phyloP scores from a whole-genome alignment of 2,797 vertebrate species.

The Sebastes trivittatus region DNA sequence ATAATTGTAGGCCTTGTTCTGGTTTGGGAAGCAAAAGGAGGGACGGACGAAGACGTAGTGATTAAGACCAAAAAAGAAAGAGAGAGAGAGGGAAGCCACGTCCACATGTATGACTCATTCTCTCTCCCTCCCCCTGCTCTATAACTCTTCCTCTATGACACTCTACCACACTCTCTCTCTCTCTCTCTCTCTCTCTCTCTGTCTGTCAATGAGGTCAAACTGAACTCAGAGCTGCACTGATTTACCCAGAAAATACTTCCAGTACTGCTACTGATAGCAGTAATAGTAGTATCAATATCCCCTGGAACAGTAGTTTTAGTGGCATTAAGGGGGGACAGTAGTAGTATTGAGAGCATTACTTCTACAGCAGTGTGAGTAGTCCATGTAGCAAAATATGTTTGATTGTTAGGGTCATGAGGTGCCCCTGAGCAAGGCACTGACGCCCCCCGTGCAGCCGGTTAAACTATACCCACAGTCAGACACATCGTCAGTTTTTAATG shows the following conservation, averaged over 20 bases:
- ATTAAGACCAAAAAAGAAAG: conserved; percentile 9
- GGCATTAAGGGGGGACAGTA: too few species aligned
- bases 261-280: not conserved
- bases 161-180: conserved; percentile 8
- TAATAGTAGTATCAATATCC: not conserved
- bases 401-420: not conserved
- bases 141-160: conserved; percentile 38
- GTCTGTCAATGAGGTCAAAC: conserved; percentile 62
- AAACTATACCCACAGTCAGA: not conserved
- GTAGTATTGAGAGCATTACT: not conserved
- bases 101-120: conserved; percentile 76
- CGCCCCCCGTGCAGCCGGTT: not conserved
- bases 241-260: conserved; percentile 4
- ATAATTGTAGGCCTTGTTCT: conserved; percentile 73
- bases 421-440: conserved; percentile 7
- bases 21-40: conserved; percentile 47
- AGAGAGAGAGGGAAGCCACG: conserved; percentile 63
- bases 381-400: not conserved
- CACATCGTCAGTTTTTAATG: conserved; percentile 18
- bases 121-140: conserved; percentile 45
- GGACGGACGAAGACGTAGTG: conserved; percentile 1
- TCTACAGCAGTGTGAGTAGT: not conserved
- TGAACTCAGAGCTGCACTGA: conserved; percentile 47
- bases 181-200: conserved; percentile 5
- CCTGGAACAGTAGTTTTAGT: not conserved